These are phyloP conservation scores for Leucopsar rothschildi DNA, from an alignment of 2,113 vertebrate genomes.

Conservation along the genomic window DNA sequence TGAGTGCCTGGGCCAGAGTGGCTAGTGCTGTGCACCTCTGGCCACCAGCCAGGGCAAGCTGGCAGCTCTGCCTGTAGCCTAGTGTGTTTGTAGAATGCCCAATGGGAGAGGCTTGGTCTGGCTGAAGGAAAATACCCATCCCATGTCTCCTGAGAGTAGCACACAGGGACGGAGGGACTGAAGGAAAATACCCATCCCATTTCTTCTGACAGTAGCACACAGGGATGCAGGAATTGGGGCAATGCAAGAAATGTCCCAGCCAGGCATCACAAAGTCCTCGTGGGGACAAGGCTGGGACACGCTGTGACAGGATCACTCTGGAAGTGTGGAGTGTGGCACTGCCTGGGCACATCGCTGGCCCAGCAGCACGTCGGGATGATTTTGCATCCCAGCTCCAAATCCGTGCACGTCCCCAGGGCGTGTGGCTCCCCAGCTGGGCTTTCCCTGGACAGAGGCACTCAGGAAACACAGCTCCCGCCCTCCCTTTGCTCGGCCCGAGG, in stretches of 20 bases:
- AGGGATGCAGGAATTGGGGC: neutral
- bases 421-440: rapidly evolving
- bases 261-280: neutral
- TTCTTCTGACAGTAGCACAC: neutral
- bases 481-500: neutral
- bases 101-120: neutral
- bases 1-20: neutral
- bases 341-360: rapidly evolving
- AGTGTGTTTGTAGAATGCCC: neutral
- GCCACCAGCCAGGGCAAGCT: neutral
- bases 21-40: neutral
- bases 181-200: neutral
- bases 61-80: neutral
- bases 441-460: neutral
- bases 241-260: neutral
- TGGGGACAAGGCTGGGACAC: neutral
- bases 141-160: neutral
- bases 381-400: neutral
- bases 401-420: rapidly evolving
- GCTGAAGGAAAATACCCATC: neutral
- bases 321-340: rapidly evolving
- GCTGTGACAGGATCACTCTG: rapidly evolving
- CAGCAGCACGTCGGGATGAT: neutral
- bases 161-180: neutral
- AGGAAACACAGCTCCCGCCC: rapidly evolving